These are phyloP conservation scores for Tiaroga cobitis DNA, from an alignment of 2,797 vertebrate genomes.

Conservation along the genomic window DNA sequence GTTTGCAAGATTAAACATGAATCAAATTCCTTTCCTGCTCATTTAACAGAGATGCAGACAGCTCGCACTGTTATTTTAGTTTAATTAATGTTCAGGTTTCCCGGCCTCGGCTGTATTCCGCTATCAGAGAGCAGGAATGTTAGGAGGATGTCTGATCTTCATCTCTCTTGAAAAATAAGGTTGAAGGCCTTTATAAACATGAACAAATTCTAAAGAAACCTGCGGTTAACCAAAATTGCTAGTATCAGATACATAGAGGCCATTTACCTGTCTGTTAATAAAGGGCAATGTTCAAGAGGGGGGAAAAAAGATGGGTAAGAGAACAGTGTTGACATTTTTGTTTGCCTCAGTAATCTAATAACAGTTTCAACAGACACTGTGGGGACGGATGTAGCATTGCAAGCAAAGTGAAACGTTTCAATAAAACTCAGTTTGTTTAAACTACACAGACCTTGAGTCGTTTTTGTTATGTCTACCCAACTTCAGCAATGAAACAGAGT, in stretches of 20 bases:
- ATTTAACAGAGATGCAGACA: constrained; percentile 62
- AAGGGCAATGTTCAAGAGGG: background rate
- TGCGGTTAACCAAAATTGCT: constrained; percentile 32
- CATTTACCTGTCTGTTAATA: constrained; percentile 25
- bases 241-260: constrained; percentile 18
- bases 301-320: background rate
- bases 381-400: constrained; percentile 61
- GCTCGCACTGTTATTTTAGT: constrained; percentile 56
- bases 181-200: background rate
- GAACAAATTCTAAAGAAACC: constrained; percentile 5
- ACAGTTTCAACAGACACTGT: constrained; percentile 50
- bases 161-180: background rate
- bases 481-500: background rate
- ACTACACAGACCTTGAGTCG: constrained; percentile 16
- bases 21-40: constrained; percentile 69
- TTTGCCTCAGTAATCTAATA: constrained; percentile 63
- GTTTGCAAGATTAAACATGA: constrained; percentile 72
- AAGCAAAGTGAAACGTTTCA: background rate
- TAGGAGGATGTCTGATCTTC: background rate
- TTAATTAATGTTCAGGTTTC: constrained; percentile 54
- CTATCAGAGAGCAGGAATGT: constrained; percentile 19
- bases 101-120: constrained; percentile 24
- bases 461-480: constrained; percentile 30
- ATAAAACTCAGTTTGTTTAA: constrained; percentile 28
- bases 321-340: constrained; percentile 31